phyloP scores from a whole-genome alignment of 2,797 vertebrate genomes.

The Serranus cabrilla region DNA sequence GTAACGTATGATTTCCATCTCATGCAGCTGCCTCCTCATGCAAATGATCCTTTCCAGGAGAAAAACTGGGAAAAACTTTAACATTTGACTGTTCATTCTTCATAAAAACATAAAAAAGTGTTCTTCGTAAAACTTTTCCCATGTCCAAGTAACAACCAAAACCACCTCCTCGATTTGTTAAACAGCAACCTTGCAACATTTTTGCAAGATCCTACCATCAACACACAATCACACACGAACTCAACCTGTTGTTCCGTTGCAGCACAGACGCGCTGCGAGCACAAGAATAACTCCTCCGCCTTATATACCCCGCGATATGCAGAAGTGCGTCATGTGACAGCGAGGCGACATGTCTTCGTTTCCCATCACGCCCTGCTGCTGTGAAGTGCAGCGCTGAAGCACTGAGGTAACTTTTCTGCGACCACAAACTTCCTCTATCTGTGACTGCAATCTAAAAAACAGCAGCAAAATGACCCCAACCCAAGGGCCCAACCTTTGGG shows the following conservation, averaged over 20 bases:
- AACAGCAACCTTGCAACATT: not conserved
- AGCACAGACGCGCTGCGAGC: slow-evolving; percentile 37
- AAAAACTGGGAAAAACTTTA: slow-evolving; percentile 6
- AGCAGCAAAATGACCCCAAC: slow-evolving; percentile 62
- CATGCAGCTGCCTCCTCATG: slow-evolving; percentile 16
- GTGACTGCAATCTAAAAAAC: slow-evolving; percentile 50
- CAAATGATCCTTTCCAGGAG: slow-evolving; percentile 15
- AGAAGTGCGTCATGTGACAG: slow-evolving; percentile 82
- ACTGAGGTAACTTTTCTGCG: slow-evolving; percentile 61
- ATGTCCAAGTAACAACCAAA: no score
- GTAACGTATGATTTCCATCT: slow-evolving; percentile 25
- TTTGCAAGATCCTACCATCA: not conserved
- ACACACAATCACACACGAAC: not conserved
- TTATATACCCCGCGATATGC: slow-evolving; percentile 83
- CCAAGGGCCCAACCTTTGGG: slow-evolving; percentile 50
- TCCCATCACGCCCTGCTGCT: slow-evolving; percentile 79
- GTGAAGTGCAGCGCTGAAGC: slow-evolving; percentile 46
- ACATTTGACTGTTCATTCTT: not conserved
- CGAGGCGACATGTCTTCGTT: slow-evolving; percentile 59
- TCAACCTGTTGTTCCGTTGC: slow-evolving; percentile 28
- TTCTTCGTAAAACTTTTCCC: no score
- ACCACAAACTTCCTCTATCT: slow-evolving; percentile 84
- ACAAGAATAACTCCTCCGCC: slow-evolving; percentile 80
- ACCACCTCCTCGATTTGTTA: not conserved
- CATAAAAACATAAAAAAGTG: not conserved